phyloP scores from a whole-genome alignment of 2,797 vertebrate genomes.

The Malacoraja senta region DNA sequence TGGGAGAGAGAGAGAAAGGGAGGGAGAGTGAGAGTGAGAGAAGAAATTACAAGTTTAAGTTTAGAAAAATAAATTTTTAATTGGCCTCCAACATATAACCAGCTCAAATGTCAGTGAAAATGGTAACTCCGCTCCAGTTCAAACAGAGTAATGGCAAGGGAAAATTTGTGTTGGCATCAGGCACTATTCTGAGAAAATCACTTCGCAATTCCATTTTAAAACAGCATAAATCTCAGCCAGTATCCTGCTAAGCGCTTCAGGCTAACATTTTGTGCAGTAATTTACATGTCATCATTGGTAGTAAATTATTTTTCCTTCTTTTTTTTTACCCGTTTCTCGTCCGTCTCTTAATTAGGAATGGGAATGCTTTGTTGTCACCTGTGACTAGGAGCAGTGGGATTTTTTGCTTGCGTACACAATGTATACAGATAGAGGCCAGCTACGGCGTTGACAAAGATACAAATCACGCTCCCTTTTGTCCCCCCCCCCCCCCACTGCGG shows the following conservation, averaged over 20 bases:
- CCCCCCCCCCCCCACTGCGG: no score
- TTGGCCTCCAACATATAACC: constrained; percentile 29
- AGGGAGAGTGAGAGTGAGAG: neutral
- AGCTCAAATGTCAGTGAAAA: constrained; percentile 32
- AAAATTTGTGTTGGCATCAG: constrained; percentile 35
- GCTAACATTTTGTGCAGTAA: neutral
- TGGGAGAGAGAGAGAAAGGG: no score
- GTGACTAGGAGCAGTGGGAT: no score
- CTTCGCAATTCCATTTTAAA: constrained; percentile 22
- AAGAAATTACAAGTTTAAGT: constrained; percentile 30
- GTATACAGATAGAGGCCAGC: no score
- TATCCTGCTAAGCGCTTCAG: neutral
- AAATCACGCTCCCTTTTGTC: no score
- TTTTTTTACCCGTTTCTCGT: neutral
- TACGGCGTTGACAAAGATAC: no score
- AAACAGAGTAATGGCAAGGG: constrained; percentile 30
- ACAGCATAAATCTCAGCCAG: constrained; percentile 7
- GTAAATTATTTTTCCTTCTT: constrained; percentile 8
- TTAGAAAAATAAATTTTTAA: constrained; percentile 25
- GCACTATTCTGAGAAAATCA: constrained; percentile 14
- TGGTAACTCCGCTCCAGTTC: constrained; percentile 26
- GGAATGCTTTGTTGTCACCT: no score
- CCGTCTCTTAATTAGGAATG: neutral
- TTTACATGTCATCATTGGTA: constrained; percentile 28
- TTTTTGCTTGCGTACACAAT: no score